Evolutionary conservation across 2,888 invertebrate genomes (phyloP).

Genomic region (Agonum fuliginosum): DNA sequence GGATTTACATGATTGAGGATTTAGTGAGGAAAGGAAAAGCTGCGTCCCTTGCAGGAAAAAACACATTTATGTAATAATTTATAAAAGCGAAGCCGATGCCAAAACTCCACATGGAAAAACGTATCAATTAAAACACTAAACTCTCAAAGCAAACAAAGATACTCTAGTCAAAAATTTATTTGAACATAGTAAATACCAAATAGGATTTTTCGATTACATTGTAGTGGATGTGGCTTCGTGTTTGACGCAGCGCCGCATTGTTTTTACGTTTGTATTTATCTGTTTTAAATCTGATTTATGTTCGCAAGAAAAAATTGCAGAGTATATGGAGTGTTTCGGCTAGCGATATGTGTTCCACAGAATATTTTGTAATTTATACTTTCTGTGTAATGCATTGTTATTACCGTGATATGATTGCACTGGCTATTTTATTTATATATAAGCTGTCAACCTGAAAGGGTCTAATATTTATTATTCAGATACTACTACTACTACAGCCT

Average conservation of each 20-base stretch:
- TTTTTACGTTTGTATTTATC: conserved; percentile 50
- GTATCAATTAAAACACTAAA: conserved; percentile 22
- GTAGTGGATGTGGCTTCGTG: conserved; percentile 10
- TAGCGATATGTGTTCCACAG: conserved; percentile 2
- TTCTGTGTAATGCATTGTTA: conserved; percentile 40
- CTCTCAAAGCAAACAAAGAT: conserved; percentile 19
- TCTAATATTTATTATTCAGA: conserved; percentile 9
- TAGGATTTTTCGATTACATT: conserved; percentile 38
- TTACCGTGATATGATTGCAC: conserved; percentile 29
- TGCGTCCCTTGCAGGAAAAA: conserved; percentile 19
- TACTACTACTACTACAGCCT: no score
- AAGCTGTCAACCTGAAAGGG: conserved; percentile 29
- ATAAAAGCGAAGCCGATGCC: background rate
- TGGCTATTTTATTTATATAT: conserved; percentile 33
- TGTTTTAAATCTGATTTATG: conserved; percentile 53
- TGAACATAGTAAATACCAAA: conserved; percentile 22
- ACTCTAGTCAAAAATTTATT: conserved; percentile 14
- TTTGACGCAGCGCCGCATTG: conserved; percentile 43
- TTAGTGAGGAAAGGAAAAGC: conserved; percentile 23
- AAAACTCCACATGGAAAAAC: background rate
- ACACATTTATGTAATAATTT: conserved; percentile 31
- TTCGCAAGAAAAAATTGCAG: conserved; percentile 30
- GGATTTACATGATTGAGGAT: conserved; percentile 36
- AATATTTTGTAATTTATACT: conserved; percentile 22
- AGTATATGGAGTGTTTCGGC: conserved; percentile 1